phyloP scores from a whole-genome alignment of 2,888 invertebrate species.

The Beris chalybata region DNA sequence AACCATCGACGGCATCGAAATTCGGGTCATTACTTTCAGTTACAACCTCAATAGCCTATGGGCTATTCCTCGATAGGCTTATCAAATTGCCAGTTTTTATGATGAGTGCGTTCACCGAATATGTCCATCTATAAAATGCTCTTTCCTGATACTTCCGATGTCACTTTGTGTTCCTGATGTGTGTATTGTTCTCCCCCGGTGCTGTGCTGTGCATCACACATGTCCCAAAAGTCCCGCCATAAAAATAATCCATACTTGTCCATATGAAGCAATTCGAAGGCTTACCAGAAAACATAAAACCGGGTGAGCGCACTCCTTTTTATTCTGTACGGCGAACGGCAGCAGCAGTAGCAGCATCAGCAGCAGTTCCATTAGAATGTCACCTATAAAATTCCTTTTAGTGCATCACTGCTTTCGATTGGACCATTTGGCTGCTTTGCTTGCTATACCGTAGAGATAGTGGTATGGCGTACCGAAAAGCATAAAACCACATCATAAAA shows the following conservation, averaged over 20 bases:
- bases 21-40: background rate
- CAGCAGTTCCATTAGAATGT: slow-evolving; percentile 29
- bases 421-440: slow-evolving; percentile 4
- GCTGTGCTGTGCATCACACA: too few species aligned
- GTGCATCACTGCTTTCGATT: slow-evolving; percentile 15
- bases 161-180: too few species aligned
- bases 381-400: slow-evolving; percentile 32
- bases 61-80: slow-evolving; percentile 15
- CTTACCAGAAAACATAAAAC: too few species aligned
- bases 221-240: too few species aligned
- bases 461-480: background rate
- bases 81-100: slow-evolving; percentile 20
- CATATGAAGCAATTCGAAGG: too few species aligned
- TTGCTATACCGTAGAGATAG: background rate
- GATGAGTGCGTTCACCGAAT: slow-evolving; percentile 10
- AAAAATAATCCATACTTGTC: too few species aligned
- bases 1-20: background rate
- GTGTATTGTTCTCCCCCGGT: too few species aligned
- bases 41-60: slow-evolving; percentile 3
- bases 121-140: too few species aligned
- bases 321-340: too few species aligned
- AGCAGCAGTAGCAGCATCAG: too few species aligned
- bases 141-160: too few species aligned
- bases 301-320: too few species aligned
- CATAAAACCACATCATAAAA: slow-evolving; percentile 31